Conservation (phyloP, 2,113 vertebrate species). For the Aleadryas rufinucha region DNA sequence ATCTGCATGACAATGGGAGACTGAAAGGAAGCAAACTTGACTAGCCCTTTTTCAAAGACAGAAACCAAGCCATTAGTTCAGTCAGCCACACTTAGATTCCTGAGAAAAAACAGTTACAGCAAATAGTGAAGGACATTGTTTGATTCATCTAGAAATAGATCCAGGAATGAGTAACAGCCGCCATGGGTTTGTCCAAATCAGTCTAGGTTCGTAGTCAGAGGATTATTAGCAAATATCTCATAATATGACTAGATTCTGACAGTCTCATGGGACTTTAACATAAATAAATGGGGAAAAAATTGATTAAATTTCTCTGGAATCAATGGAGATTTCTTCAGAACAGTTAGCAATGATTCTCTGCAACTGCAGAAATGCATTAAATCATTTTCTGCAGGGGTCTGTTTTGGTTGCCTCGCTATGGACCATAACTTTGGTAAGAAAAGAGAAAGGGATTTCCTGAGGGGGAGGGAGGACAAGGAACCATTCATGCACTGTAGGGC, state of each 20-base stretch:
- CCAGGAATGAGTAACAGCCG: not conserved
- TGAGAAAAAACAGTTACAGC: not conserved
- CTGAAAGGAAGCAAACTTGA: not conserved
- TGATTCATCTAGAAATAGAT: not conserved
- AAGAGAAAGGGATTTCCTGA: not conserved
- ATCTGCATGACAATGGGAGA: not conserved
- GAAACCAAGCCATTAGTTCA: not conserved
- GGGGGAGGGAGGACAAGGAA: not conserved
- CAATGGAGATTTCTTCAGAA: not conserved
- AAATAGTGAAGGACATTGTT: not conserved
- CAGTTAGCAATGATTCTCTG: not conserved
- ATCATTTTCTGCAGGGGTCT: not conserved
- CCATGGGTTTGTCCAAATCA: not conserved
- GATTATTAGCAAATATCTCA: not conserved
- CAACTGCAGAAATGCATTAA: not conserved
- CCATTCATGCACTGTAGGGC: not conserved
- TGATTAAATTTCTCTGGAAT: not conserved
- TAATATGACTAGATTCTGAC: not conserved
- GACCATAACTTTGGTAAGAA: not conserved
- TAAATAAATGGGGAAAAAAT: not conserved
- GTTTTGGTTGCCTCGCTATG: not conserved
- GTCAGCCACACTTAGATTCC: not conserved
- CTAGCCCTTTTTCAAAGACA: not conserved
- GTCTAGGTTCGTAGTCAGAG: not conserved
- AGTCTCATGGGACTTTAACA: not conserved